A percentile compares a stretch with the other conserved stretches of the same genome.
phyloP scores from a whole-genome alignment of 2,888 invertebrate genomes.

The Lepidochrysops patricia region DNA sequence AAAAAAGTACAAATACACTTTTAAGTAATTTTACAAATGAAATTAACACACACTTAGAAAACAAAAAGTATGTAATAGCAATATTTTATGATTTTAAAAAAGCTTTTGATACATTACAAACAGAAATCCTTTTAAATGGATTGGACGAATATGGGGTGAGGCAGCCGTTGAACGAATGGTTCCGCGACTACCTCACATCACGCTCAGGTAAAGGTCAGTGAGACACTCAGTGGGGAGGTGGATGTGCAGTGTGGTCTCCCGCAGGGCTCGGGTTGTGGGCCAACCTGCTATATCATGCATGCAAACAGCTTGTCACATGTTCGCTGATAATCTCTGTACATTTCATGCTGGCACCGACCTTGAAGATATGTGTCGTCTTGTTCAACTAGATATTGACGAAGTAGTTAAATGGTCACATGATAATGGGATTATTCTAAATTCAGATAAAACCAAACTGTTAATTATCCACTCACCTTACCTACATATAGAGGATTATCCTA shows the following conservation, averaged over 20 bases:
- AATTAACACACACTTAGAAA: neutral
- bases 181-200: neutral
- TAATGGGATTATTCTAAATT: neutral
- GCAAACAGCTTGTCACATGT: too few species aligned
- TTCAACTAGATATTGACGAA: too few species aligned
- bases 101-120: constrained; percentile 7
- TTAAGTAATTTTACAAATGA: neutral
- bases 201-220: neutral
- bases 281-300: too few species aligned
- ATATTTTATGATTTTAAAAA: neutral
- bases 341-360: too few species aligned
- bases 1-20: neutral
- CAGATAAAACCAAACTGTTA: neutral
- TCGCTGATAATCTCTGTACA: too few species aligned
- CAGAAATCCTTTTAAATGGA: neutral
- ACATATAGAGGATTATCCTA: neutral
- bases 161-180: constrained; percentile 6
- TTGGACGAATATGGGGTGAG: constrained; percentile 9
- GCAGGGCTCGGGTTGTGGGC: too few species aligned
- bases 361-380: too few species aligned
- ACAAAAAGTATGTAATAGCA: neutral
- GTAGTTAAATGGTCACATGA: neutral
- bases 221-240: neutral
- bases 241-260: too few species aligned
- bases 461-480: neutral